Evolutionary conservation across 1,140 invertebrate genomes (phyloP).

Genomic region (Drosophila lacertosa): DNA sequence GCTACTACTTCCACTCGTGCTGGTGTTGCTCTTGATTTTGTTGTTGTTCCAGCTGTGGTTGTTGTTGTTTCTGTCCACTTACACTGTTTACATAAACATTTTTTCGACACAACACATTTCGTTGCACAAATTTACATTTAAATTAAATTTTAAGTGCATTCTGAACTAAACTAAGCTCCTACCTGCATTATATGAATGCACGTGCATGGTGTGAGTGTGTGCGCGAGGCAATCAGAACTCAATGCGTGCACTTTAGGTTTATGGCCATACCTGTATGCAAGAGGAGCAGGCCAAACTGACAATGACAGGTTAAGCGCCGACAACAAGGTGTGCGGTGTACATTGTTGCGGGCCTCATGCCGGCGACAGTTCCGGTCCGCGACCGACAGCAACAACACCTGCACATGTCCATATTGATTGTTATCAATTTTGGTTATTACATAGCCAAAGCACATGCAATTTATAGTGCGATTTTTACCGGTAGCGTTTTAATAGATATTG

Average conservation of each 20-base stretch:
- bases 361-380: conserved; percentile 25
- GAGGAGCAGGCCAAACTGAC: conserved; percentile 51
- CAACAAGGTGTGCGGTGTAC: conserved; percentile 23
- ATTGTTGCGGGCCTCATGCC: conserved; percentile 33
- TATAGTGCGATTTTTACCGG: conserved; percentile 70
- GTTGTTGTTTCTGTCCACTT: conserved; percentile 48
- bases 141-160: conserved; percentile 82
- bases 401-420: conserved; percentile 79
- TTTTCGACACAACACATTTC: conserved; percentile 78
- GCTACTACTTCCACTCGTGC: conserved; percentile 10
- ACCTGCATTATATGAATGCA: conserved; percentile 12
- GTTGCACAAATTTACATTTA: conserved; percentile 82
- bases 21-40: conserved; percentile 2
- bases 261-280: conserved; percentile 47
- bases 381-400: conserved; percentile 41
- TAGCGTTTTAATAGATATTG: conserved; percentile 45
- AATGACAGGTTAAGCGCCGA: conserved; percentile 76
- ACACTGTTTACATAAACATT: conserved; percentile 81
- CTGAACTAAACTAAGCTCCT: conserved; percentile 79
- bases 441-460: conserved; percentile 68
- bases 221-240: conserved; percentile 68
- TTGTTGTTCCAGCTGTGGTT: conserved; percentile 11
- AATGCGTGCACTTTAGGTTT: conserved; percentile 75
- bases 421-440: conserved; percentile 81
- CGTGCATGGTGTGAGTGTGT: not conserved